Conservation (phyloP, 2,888 invertebrate genomes). For the Scelioninae gen. 2 region DNA sequence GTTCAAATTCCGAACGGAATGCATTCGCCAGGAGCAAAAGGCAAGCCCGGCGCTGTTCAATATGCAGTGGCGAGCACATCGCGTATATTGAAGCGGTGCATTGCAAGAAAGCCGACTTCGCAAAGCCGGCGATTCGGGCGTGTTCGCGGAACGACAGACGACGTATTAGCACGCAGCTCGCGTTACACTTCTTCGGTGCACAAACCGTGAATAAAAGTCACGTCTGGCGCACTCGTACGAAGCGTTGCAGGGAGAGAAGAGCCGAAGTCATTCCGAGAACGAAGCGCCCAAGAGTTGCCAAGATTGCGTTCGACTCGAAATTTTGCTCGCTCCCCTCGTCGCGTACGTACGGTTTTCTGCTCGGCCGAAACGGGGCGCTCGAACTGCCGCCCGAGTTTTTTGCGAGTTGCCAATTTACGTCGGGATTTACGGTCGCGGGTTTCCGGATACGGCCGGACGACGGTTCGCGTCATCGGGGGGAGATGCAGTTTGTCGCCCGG, state of each 20-base stretch:
- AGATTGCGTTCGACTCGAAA: slow-evolving; percentile 50
- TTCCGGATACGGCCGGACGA: no score
- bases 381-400: no score
- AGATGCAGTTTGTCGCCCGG: no score
- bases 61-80: slow-evolving; percentile 55
- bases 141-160: slow-evolving; percentile 53
- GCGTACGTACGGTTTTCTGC: no score
- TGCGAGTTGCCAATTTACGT: no score
- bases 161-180: slow-evolving; percentile 60
- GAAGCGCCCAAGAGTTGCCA: slow-evolving; percentile 59
- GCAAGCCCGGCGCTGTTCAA: slow-evolving; percentile 54
- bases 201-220: slow-evolving; percentile 61
- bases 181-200: slow-evolving; percentile 59
- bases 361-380: no score
- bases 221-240: slow-evolving; percentile 54
- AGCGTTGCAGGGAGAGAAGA: slow-evolving; percentile 44
- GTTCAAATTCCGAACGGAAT: slow-evolving; percentile 52
- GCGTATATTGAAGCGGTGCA: slow-evolving; percentile 56
- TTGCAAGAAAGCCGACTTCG: slow-evolving; percentile 58
- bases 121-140: slow-evolving; percentile 52
- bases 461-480: no score
- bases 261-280: slow-evolving; percentile 51
- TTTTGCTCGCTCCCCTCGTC: no score
- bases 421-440: no score
- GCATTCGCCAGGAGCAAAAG: slow-evolving; percentile 47